Percentiles rank a stretch among this genome's conserved stretches.
Conservation (phyloP, 2,888 invertebrate species). For the Balanococcus diminutus region DNA sequence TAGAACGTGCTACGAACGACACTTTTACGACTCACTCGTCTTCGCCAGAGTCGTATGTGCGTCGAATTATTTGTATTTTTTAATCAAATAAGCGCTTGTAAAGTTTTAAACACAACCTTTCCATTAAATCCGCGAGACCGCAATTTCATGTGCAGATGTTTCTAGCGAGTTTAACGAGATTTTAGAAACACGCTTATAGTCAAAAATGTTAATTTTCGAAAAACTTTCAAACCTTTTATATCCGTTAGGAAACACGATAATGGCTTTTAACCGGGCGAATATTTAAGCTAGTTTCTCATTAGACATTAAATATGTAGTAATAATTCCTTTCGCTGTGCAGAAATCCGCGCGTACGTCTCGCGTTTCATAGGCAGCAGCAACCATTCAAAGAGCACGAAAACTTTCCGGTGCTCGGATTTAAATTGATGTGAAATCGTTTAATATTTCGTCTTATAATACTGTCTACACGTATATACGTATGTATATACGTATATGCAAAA, state of each 20-base stretch:
- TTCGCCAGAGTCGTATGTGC: background rate
- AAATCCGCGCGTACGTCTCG: background rate
- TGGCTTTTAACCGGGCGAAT: constrained; percentile 30
- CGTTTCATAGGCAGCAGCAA: background rate
- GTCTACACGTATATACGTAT: no score
- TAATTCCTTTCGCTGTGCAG: background rate
- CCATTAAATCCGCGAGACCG: constrained; percentile 34
- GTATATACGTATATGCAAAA: no score
- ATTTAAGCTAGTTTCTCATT: constrained; percentile 31
- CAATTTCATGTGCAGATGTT: constrained; percentile 41
- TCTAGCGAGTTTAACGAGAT: constrained; percentile 5
- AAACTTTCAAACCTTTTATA: constrained; percentile 35
- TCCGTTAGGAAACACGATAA: constrained; percentile 33
- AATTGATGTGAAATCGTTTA: constrained; percentile 21
- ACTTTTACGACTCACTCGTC: background rate
- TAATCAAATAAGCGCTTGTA: constrained; percentile 34
- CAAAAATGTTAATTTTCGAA: constrained; percentile 38
- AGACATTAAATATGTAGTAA: constrained; percentile 33
- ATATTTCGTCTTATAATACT: background rate
- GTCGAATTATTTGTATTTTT: constrained; percentile 10
- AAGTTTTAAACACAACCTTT: constrained; percentile 35
- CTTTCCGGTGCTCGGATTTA: background rate
- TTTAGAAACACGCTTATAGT: constrained; percentile 18
- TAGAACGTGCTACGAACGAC: background rate
- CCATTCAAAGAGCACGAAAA: background rate